Evolutionary conservation across 2,888 invertebrate species (phyloP), one percentile per base, ranked within the genome.

Genomic region (Synergus umbraculus): DNA sequence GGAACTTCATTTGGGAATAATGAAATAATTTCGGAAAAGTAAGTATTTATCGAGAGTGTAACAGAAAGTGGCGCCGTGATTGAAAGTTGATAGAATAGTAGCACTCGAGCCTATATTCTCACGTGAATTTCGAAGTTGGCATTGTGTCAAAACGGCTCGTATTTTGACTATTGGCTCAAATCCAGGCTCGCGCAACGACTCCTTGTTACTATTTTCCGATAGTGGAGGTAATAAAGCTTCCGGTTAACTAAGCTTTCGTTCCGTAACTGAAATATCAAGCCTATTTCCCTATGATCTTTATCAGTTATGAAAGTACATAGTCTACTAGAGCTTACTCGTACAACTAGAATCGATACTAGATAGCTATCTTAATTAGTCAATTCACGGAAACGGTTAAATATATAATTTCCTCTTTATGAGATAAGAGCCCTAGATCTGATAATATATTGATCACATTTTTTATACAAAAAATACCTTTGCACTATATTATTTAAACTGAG

Each of bases 151-250:
- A 78, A 79, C 79, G 83, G 77, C 84, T 80, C 78, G 82, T 82
- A 83, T 77, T 79, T 77, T 65, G 82, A 82, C 81, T 78, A 84
- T 83, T 89, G 89, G 88, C 86, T 46, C 49, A 43, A n/a, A 18
- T 87, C 89, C 87, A 88, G 81, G 63, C 63, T 18, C 58, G 3
- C 9, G 1, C 58, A 58, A 58, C 18, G 18, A 29, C 63, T 63
- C 81, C 65, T 76, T 46, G 77, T 63, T 82, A 76, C 77, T 83
- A 86, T 84, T 18, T 64, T 44, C 60, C 63, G 76, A 63, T 76
- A 43, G 41, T 63, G 41, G 15, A 22, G 18, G 18, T 63, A 29
- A 76, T 64, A 76, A 46, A 76, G 44, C 29, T 63, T 63, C 12
- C 63, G 29, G 29, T 5, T 13, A 63, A 10, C 4, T 22, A 63